These are phyloP conservation scores for Malurus leucopterus DNA, from an alignment of 2,797 vertebrate genomes.

Conservation along the genomic window DNA sequence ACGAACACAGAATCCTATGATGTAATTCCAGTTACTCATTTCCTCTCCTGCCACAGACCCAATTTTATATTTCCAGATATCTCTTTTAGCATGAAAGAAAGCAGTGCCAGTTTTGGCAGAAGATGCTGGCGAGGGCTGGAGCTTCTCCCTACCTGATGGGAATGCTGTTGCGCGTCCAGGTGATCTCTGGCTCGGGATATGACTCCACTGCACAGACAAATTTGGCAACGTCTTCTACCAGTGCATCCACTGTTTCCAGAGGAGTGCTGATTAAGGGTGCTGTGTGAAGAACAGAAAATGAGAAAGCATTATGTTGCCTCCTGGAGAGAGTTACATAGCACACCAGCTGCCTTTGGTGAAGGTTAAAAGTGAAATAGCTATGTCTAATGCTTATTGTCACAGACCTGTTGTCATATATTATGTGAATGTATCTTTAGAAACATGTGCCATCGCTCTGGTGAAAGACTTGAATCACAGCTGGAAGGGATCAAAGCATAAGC, in stretches of 20 bases:
- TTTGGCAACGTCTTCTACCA: conserved; percentile 89
- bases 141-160: conserved; percentile 84
- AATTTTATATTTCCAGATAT: neutral
- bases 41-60: neutral
- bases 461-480: neutral
- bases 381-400: neutral
- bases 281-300: conserved; percentile 38
- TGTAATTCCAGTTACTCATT: neutral
- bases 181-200: conserved; percentile 85
- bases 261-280: conserved; percentile 89
- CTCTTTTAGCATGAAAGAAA: neutral
- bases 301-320: neutral
- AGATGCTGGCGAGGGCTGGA: neutral
- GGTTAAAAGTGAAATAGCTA: neutral
- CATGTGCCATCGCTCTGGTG: neutral
- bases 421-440: neutral
- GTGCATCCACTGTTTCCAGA: conserved; percentile 88
- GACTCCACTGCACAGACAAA: conserved; percentile 96
- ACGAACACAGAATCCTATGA: neutral
- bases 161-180: conserved; percentile 93
- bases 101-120: neutral
- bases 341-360: neutral
- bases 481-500: conserved; percentile 3
- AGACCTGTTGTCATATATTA: neutral
- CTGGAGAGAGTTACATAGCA: neutral